A percentile compares a stretch with the other conserved stretches of the same genome.
These are phyloP conservation scores for Luperina nickerlii DNA, from an alignment of 2,888 invertebrate genomes.

Conservation along the genomic window DNA sequence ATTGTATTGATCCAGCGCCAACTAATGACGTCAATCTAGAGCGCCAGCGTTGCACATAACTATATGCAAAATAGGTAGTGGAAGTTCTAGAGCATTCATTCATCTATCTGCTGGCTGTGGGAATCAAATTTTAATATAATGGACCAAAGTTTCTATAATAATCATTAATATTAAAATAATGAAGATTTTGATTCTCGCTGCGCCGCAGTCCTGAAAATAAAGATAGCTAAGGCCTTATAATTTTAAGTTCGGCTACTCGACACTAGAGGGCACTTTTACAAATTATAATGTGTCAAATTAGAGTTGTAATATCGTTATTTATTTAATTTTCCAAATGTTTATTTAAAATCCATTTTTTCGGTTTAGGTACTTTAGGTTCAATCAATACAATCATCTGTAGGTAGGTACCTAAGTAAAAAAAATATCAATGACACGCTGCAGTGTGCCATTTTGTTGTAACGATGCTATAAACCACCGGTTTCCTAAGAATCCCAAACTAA, in stretches of 20 bases:
- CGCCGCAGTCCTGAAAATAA: neutral
- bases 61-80: neutral
- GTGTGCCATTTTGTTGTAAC: constrained; percentile 26
- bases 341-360: neutral
- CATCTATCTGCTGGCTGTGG: neutral
- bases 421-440: constrained; percentile 25
- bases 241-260: constrained; percentile 16
- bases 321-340: constrained; percentile 16
- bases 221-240: neutral
- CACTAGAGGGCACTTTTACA: constrained; percentile 40
- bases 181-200: neutral
- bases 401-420: neutral
- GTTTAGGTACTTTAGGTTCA: neutral
- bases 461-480: constrained; percentile 24
- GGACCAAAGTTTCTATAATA: neutral
- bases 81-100: constrained; percentile 2
- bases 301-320: neutral
- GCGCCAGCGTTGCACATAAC: neutral
- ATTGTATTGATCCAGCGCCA: constrained; percentile 40
- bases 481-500: constrained; percentile 13
- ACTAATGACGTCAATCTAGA: constrained; percentile 25
- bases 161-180: neutral
- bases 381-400: neutral
- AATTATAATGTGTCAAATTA: constrained; percentile 35
- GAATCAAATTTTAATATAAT: too few relatives aligned